Conservation (phyloP, 2,113 vertebrate genomes). For the Heteronetta atricapilla region DNA sequence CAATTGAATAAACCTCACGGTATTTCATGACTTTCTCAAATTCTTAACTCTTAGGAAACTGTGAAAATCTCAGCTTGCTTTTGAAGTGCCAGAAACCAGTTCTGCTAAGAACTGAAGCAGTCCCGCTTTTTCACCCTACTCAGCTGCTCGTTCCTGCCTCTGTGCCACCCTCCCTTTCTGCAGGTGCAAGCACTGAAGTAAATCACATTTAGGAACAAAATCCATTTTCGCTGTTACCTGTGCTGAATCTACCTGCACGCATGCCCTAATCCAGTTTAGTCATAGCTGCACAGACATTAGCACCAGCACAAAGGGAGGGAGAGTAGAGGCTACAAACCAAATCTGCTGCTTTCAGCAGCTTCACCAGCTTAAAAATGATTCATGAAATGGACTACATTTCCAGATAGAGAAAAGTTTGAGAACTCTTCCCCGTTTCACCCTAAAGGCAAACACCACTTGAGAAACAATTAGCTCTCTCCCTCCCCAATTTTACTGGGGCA, state of each 20-base stretch:
- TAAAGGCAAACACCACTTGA: background rate
- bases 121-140: background rate
- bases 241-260: background rate
- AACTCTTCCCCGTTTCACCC: background rate
- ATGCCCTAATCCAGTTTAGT: background rate
- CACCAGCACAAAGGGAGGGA: background rate
- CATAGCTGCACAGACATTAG: background rate
- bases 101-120: background rate
- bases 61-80: background rate
- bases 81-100: background rate
- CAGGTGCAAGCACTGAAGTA: background rate
- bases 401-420: background rate
- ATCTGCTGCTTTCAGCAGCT: background rate
- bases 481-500: background rate
- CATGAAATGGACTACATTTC: background rate
- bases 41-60: background rate
- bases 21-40: background rate
- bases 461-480: background rate
- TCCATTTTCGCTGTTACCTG: background rate
- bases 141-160: background rate
- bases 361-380: background rate
- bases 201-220: background rate
- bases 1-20: background rate
- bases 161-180: rapidly evolving
- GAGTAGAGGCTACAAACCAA: background rate